Base-by-base conservation (phyloP, 2,888 invertebrate species). In the Melieria crassipennis region DNA sequence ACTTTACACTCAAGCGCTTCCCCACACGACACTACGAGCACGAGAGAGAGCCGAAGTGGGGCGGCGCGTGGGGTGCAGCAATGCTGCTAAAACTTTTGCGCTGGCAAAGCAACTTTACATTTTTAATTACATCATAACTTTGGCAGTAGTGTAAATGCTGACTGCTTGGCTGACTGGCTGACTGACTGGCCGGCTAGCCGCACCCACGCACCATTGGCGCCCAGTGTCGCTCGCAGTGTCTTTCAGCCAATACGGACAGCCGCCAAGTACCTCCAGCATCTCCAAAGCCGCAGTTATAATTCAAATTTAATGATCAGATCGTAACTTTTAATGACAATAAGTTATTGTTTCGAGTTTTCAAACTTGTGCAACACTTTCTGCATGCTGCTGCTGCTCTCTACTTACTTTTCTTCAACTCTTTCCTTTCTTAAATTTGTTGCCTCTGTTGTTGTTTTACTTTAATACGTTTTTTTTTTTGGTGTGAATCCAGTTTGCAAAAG, bases 301-400 rank as follows among this genome's bases (percentile, higher is more conserved):
- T 73, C 70, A 73, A 71, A 71, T 73, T 73, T 73, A 71, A 71
- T 65, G 73, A 71, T 71, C 71, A 69, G 48, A 71, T 73, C 71
- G 71, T 71, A 73, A 73, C 69, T 73, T 73, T 73, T 73, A 73
- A 73, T 73, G 73, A 73, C 71, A 71, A 71, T 73, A 73, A 73
- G 73, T 73, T 73, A 73, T 70, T 70, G 73, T 73, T 73, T 73
- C 48, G 50, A 73, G 66, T 68, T 73, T 73, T 57, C 50, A 73
- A 70, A 68, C 71, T 73, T 67, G 60, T 70, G 64, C 48, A 67
- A 55, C 52, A 62, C 47, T 63, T 16, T 60, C 10, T 42, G 61
- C 30, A 30, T 30, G 30, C 30, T 30, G 30, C 30, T 30, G 30
- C 30, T 30, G 30, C 30, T 30, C 30, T 30, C 30, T 30, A 30